Base-by-base conservation (phyloP, 2,797 vertebrate genomes). In the Fratercula arctica region DNA sequence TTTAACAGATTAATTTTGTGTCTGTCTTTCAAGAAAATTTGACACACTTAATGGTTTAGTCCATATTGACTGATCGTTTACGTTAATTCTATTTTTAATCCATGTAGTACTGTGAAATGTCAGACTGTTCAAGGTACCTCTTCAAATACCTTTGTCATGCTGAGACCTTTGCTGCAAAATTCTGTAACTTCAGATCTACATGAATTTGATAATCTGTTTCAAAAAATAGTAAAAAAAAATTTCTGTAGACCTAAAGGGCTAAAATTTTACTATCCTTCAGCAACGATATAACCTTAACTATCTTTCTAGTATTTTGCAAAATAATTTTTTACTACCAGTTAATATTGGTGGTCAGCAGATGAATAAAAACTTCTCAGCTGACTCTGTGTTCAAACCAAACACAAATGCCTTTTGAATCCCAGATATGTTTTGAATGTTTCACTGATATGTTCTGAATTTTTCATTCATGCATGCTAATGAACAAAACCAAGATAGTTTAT, bases 281-380 rank as follows among this genome's bases (percentile, higher is more conserved):
- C 41, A 29, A 25, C 13, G 60, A 24, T 48, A 64, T n/a, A 79
- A 59, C 3, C 5, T 41, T 70, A 50, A 54, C 15, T 59, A 43
- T 51, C 23, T 68, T 59, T 53, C 45, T 37, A 66, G 9, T 12
- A n/a, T 77, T 96, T 95, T 92, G 43, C 33, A 96, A 97, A 70
- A 95, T 19, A n/a, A 88, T 95, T 97, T 97, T 96, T 96, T 92
- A 92, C 89, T 86, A 66, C 41, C 68, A 64, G 29, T 94, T 82
- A 67, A 64, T 66, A 24, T 16, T 87, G 31, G 10, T 94, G 96
- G 85, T 90, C 82, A 94, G 24, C 46, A 95, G 88, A 91, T 54
- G 53, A 76, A 83, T 85, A 64, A 88, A 93, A 96, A 70, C 11
- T 37, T 28, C 20, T 33, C 50, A 43, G 85, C 70, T 95, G 82